Evolutionary conservation across 1,140 invertebrate species (phyloP).

Genomic region (Rhizoglyphus robini): DNA sequence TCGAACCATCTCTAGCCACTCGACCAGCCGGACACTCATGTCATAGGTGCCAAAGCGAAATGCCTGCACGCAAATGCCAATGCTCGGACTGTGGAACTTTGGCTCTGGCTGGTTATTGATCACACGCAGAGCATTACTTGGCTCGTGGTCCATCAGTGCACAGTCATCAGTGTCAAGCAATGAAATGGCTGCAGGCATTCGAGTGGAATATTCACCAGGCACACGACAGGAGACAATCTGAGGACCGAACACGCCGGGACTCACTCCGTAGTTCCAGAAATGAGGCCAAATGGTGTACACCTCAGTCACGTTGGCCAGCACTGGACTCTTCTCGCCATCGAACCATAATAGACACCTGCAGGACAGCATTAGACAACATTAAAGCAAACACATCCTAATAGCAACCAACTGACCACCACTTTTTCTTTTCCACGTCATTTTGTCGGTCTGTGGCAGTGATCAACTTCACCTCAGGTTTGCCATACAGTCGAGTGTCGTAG

Average conservation of each 20-base stretch:
- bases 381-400: neutral
- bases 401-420: neutral
- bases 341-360: conserved; percentile 69
- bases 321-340: conserved; percentile 59
- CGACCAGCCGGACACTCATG: conserved; percentile 16
- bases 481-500: conserved; percentile 60
- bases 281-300: conserved; percentile 77
- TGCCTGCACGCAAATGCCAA: conserved; percentile 18
- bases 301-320: conserved; percentile 55
- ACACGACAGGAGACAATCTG: conserved; percentile 77
- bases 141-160: conserved; percentile 52
- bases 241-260: conserved; percentile 74
- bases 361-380: neutral
- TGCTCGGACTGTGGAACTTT: neutral
- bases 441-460: conserved; percentile 76
- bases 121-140: conserved; percentile 67
- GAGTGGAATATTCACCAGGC: conserved; percentile 31
- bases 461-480: conserved; percentile 61
- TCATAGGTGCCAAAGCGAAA: conserved; percentile 17
- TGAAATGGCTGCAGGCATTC: conserved; percentile 66
- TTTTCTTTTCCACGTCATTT: conserved; percentile 57
- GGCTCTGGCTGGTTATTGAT: conserved; percentile 48
- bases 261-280: conserved; percentile 76
- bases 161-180: conserved; percentile 51
- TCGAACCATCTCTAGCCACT: conserved; percentile 15